These are phyloP conservation scores for Hanleya hanleyi DNA, from an alignment of 2,888 invertebrate genomes.

Conservation along the genomic window DNA sequence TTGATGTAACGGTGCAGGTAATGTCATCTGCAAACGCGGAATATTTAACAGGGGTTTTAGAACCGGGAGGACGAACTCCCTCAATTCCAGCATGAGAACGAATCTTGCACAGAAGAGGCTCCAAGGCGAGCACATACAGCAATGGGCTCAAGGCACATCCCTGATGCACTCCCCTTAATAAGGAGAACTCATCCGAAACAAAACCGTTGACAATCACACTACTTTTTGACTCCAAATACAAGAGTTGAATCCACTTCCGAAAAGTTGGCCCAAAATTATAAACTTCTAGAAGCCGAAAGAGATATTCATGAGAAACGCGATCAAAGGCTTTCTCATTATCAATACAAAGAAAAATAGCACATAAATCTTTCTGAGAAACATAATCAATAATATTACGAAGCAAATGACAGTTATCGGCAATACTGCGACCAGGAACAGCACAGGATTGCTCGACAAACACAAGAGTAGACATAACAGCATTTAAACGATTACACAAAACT, in stretches of 20 bases:
- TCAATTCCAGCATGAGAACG: conserved; percentile 1
- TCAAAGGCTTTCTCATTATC: conserved; percentile 51
- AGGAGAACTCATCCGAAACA: not conserved
- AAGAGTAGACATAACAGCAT: conserved; percentile 26
- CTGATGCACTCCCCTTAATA: not conserved
- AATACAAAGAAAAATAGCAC: conserved; percentile 34
- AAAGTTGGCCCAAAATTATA: conserved; percentile 41
- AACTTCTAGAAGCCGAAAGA: conserved; percentile 33
- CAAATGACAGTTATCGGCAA: conserved; percentile 42
- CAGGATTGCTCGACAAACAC: conserved; percentile 41
- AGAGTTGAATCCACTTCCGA: conserved; percentile 33
- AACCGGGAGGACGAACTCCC: conserved; percentile 25
- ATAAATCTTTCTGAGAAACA: conserved; percentile 34
- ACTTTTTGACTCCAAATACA: not conserved
- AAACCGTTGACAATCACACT: not conserved
- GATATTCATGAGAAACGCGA: conserved; percentile 38
- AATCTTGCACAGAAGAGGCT: not conserved
- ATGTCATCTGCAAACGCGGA: conserved; percentile 23
- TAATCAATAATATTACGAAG: conserved; percentile 36
- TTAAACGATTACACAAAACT: conserved; percentile 32
- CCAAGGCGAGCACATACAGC: not conserved
- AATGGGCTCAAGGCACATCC: not conserved
- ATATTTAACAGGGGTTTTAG: conserved; percentile 2
- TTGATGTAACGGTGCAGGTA: conserved; percentile 4
- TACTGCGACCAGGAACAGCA: conserved; percentile 36